These are phyloP conservation scores for Pycnomerus fuliginosus DNA, from an alignment of 2,888 invertebrate species.

Conservation along the genomic window DNA sequence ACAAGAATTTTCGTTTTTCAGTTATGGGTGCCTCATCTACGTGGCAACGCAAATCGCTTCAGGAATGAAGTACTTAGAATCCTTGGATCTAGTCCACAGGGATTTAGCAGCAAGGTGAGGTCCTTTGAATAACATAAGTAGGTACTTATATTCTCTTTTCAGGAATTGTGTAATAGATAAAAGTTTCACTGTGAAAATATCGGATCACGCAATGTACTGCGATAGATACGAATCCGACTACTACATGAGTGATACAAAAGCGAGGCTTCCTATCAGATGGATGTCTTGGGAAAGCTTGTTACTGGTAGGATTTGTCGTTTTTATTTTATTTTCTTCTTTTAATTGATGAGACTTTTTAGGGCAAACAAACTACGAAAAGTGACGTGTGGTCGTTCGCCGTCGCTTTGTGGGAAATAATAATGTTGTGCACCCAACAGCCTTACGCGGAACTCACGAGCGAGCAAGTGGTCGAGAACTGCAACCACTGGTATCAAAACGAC, in stretches of 20 bases:
- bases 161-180: slow-evolving; percentile 87
- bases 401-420: slow-evolving; percentile 86
- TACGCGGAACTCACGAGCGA: slow-evolving; percentile 80
- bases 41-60: slow-evolving; percentile 87
- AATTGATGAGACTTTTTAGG: slow-evolving; percentile 56
- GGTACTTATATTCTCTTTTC: slow-evolving; percentile 40
- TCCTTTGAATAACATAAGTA: too few relatives aligned
- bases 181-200: slow-evolving; percentile 75
- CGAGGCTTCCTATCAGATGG: slow-evolving; percentile 84
- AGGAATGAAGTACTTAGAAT: slow-evolving; percentile 92
- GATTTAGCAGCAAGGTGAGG: slow-evolving; percentile 81
- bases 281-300: slow-evolving; percentile 91
- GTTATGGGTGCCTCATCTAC: slow-evolving; percentile 81
- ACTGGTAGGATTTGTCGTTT: slow-evolving; percentile 58
- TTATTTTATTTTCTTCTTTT: not conserved
- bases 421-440: slow-evolving; percentile 76
- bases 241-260: slow-evolving; percentile 79
- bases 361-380: slow-evolving; percentile 81
- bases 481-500: slow-evolving; percentile 56
- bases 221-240: slow-evolving; percentile 78
- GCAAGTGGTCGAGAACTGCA: slow-evolving; percentile 67
- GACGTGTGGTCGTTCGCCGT: slow-evolving; percentile 93
- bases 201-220: slow-evolving; percentile 85
- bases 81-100: slow-evolving; percentile 84
- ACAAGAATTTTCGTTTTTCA: slow-evolving; percentile 58